Evolutionary conservation across 2,113 vertebrate species (phyloP).

Genomic region (Gadus chalcogrammus): DNA sequence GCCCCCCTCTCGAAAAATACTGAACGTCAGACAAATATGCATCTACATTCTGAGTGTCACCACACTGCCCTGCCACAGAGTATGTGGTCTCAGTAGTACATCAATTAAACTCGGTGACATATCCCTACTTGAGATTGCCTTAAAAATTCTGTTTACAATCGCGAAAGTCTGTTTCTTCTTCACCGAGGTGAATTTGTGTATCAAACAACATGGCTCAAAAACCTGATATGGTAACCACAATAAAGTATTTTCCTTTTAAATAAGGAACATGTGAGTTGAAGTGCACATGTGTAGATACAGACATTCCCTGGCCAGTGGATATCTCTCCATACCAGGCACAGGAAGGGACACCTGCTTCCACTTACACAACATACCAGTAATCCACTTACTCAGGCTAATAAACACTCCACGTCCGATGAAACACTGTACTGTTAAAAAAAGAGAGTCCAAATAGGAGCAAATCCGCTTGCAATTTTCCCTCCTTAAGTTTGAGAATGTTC

Average conservation of each 20-base stretch:
- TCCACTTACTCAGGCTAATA: conserved; percentile 62
- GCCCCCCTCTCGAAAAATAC: conserved; percentile 13
- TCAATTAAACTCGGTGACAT: conserved; percentile 5
- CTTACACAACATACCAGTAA: conserved; percentile 62
- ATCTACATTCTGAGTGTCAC: conserved; percentile 21
- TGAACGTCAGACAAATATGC: conserved; percentile 43
- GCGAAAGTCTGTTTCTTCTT: no score
- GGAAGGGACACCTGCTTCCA: conserved; percentile 64
- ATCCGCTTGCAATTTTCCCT: conserved; percentile 27
- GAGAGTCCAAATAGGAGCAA: conserved; percentile 36
- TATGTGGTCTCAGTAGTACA: conserved; percentile 14
- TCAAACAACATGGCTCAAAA: no score
- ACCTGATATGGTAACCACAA: not conserved
- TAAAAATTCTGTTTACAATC: no score
- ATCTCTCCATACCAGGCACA: conserved; percentile 37
- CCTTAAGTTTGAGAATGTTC: conserved; percentile 27
- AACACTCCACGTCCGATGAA: conserved; percentile 53
- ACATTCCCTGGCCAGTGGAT: conserved; percentile 31
- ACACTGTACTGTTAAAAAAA: conserved; percentile 40
- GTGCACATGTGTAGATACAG: conserved; percentile 23
- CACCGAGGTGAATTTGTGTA: no score
- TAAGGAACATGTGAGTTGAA: not conserved
- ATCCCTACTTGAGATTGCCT: not conserved
- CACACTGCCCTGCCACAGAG: conserved; percentile 20
- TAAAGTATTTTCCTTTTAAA: not conserved